Base-by-base conservation (phyloP, 2,113 vertebrate genomes). In the Marmota flaviventris region DNA sequence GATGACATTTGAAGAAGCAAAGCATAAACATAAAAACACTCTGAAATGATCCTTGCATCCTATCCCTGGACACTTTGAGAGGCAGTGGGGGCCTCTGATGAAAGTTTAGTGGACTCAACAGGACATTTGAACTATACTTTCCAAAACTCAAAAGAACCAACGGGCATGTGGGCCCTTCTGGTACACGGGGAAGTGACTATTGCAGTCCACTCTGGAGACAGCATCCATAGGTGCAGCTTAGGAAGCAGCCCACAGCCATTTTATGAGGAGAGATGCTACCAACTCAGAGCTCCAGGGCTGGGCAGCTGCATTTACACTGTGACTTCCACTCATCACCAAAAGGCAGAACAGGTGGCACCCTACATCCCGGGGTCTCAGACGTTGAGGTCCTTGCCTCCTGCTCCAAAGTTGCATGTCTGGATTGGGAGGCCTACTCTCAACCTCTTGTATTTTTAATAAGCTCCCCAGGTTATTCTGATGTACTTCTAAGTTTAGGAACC, bases 21-120 rank as follows among this genome's bases (percentile, higher is more conserved):
- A 97, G 97, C 11, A 94, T 78, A 97, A 97, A 95, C 22, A 96
- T 51, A 81, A 97, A 98, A 97, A 97, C 48, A 76, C 14, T 93
- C 12, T 0, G 2, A 94, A 87, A 92, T 85, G 93, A 93, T 83
- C 94, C 89, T 75, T 85, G 67, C 89, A 92, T 78, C 93, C 94
- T 76, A 91, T 93, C 77, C 42, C 69, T 94, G 91, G 89, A 94
- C 27, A 95, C 97, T 94, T 89, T 96, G 96, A 92, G 89, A 93
- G 93, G 56, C 96, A 97, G 82, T 96, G 96, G 90, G 45, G 81
- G 51, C 75, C 94, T 67, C 85, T 96, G 94, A 94, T 72, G 85
- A 93, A 98, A 98, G 96, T 93, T 96, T 75, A 92, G 91, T 39
- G 86, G 98, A 79, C 45, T 96, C 93, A 93, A 94, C 34, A 86